phyloP scores from a whole-genome alignment of 2,888 invertebrate genomes.

The Polylopha cassiicola region DNA sequence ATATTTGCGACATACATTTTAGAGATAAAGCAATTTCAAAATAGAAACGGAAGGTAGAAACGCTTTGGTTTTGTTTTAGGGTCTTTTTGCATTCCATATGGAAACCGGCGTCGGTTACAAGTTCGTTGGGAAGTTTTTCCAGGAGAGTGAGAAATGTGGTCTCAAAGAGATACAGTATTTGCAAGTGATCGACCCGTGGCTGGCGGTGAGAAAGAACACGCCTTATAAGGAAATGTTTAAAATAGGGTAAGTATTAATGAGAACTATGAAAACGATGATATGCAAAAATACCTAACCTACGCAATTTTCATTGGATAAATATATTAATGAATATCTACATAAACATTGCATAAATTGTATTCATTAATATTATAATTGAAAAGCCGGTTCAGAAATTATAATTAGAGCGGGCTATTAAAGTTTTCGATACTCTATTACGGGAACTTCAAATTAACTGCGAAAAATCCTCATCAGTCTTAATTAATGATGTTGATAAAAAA shows the following conservation, averaged over 20 bases:
- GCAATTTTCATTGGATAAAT: no score
- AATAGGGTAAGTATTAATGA: slow-evolving; percentile 68
- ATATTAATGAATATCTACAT: no score
- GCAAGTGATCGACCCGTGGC: slow-evolving; percentile 80
- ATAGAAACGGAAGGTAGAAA: slow-evolving; percentile 6
- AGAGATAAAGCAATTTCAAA: slow-evolving; percentile 7
- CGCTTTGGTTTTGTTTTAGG: slow-evolving; percentile 39
- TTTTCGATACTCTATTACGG: no score
- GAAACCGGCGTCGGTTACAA: slow-evolving; percentile 82
- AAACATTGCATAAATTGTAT: no score
- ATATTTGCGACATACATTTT: neutral
- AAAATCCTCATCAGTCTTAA: no score
- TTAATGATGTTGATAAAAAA: no score
- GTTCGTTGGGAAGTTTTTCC: slow-evolving; percentile 80
- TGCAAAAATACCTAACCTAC: no score
- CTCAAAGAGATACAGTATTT: slow-evolving; percentile 80
- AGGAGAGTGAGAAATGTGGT: slow-evolving; percentile 83
- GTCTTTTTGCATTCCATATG: slow-evolving; percentile 82
- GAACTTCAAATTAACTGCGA: no score
- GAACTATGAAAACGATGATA: neutral
- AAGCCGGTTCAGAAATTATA: no score
- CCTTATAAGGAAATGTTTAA: slow-evolving; percentile 80
- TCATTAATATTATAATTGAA: no score
- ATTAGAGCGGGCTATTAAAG: no score
- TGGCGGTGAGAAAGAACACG: slow-evolving; percentile 79